These are phyloP conservation scores for Acrocephalus kingi DNA, from an alignment of 2,113 vertebrate genomes.

Conservation along the genomic window DNA sequence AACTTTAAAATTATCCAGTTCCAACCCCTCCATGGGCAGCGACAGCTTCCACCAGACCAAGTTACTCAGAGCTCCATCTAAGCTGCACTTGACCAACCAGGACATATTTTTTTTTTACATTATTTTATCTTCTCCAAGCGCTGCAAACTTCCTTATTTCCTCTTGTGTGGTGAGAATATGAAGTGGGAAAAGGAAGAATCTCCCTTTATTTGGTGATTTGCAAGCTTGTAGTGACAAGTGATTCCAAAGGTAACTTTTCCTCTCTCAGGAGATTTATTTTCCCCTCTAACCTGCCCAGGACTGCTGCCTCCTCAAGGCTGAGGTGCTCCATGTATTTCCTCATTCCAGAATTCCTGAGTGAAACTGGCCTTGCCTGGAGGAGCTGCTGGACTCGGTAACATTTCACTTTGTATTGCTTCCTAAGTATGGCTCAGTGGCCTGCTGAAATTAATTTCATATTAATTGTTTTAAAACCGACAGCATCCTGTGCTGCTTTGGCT, in stretches of 20 bases:
- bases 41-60: background rate
- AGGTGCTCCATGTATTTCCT: background rate
- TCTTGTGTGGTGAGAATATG: background rate
- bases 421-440: conserved; percentile 2
- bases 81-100: background rate
- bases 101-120: background rate
- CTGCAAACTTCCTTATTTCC: background rate
- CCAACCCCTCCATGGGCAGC: background rate
- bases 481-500: conserved; percentile 29
- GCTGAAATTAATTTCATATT: conserved; percentile 69
- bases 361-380: background rate
- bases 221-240: background rate
- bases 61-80: background rate
- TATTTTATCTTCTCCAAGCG: background rate
- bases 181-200: background rate
- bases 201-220: background rate
- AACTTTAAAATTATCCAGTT: background rate
- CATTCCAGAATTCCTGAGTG: background rate
- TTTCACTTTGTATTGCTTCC: background rate
- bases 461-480: conserved; percentile 51
- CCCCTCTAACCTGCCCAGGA: background rate
- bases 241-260: background rate
- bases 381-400: background rate
- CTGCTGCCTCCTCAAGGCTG: background rate
- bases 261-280: background rate